Percentiles rank a stretch among this genome's conserved stretches.
phyloP scores from a whole-genome alignment of 2,797 vertebrate species.

The Melopsittacus undulatus region DNA sequence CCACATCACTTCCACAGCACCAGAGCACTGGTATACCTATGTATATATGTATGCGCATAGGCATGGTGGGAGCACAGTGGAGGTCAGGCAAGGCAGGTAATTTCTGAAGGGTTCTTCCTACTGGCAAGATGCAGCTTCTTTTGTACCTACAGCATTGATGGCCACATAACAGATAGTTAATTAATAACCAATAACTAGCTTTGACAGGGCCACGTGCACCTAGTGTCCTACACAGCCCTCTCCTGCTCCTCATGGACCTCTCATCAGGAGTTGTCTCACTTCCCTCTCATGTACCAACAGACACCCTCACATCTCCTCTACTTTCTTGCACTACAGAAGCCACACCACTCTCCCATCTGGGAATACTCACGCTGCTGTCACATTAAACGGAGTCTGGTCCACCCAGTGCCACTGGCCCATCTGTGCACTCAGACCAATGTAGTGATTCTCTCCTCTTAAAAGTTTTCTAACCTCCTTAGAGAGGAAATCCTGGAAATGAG shows the following conservation, averaged over 20 bases:
- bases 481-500: constrained; percentile 61
- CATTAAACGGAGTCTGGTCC: not conserved
- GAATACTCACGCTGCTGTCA: not conserved
- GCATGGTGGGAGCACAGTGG: no score
- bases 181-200: not conserved
- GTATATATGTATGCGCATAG: fast-evolving
- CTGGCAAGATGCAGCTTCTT: not conserved
- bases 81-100: not conserved
- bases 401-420: not conserved
- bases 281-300: not conserved
- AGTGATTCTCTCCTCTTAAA: fast-evolving
- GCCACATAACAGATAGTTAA: not conserved
- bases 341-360: not conserved
- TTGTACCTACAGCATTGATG: not conserved
- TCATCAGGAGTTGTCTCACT: not conserved
- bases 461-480: fast-evolving
- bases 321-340: not conserved
- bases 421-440: not conserved
- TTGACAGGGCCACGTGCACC: fast-evolving
- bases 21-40: not conserved
- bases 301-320: not conserved
- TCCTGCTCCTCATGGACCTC: not conserved
- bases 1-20: not conserved
- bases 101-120: not conserved
- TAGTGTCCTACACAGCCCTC: not conserved